Percentiles rank a stretch among this genome's conserved stretches.
These are phyloP conservation scores for Premnoplex brunnescens DNA, from an alignment of 2,797 vertebrate species.

Conservation along the genomic window DNA sequence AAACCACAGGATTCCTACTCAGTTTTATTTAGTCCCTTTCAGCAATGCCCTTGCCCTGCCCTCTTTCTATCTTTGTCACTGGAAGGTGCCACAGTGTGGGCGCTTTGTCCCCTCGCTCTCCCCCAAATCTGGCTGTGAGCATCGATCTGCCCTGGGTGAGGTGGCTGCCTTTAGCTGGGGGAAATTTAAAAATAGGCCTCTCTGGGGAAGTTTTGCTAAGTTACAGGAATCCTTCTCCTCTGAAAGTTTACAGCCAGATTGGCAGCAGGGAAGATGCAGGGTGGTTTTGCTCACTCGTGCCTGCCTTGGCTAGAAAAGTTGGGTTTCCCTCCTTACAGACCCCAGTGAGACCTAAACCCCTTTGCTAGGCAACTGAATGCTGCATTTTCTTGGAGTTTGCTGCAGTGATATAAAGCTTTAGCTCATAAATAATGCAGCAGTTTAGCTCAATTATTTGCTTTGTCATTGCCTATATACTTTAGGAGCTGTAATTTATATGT, in stretches of 20 bases:
- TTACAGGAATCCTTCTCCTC: background rate
- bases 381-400: background rate
- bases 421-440: background rate
- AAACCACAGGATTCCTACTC: background rate
- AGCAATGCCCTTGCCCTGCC: background rate
- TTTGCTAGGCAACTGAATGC: background rate
- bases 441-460: background rate
- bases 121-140: background rate
- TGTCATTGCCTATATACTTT: background rate
- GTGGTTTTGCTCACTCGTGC: background rate
- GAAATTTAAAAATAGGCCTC: background rate
- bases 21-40: background rate
- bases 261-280: rapidly evolving
- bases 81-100: background rate
- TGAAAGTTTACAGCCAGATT: background rate
- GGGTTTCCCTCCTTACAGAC: background rate
- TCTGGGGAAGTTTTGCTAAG: background rate
- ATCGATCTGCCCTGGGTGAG: background rate
- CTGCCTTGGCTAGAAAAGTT: background rate
- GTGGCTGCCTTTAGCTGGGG: background rate
- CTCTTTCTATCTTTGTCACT: background rate
- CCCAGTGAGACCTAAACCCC: background rate
- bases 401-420: background rate
- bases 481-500: background rate
- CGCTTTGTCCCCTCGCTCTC: background rate